Evolutionary conservation across 2,113 vertebrate species (phyloP), one percentile per base, ranked within the genome.

Genomic region (Alexandromys fortis): DNA sequence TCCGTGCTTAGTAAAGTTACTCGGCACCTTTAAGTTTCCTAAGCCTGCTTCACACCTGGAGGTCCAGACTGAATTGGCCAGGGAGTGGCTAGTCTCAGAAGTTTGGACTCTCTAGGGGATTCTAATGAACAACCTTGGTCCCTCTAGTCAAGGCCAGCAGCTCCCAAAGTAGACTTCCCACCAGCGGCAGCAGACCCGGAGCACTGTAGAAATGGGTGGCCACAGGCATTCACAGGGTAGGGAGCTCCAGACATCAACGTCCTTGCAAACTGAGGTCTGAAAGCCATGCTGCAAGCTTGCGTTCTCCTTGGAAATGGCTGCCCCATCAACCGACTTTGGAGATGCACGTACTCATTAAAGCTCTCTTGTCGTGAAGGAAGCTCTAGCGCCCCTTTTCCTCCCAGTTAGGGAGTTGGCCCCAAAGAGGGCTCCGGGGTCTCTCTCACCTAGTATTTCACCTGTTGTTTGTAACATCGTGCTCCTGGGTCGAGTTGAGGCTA

Each of bases 381-480:
- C 30, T 33, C 8, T 67, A 38, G 67, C 1, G 2, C 3, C 49
- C 61, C 0, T 28, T 89, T 76, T 58, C 12, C 76, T 85, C 63
- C 73, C 22, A 78, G 35, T 33, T 35, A 22, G 38, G 0, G 38
- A 93, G 26, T 24, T 63, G 49, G 92, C 49, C 77, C 19, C 65
- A 26, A 5, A 82, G 38, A 91, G 72, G 63, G 3, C 0, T 3
- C 33, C 14, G 3, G 7, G 24, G 35, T 28, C 0, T 22, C 47
- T 90, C 58, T 28, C 42, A 42, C n/a, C 33, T 19, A 0, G 78
- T 26, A 13, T 76, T 47, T 24, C 47, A 55, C n/a, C 33, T 19
- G 0, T 67, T 33, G 10, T 76, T 47, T 7, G 1, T 7, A 6
- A 6, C n/a, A 3, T 0, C 12, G 14, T 55, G 52, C 52, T 55